These are phyloP conservation scores for Scaptodrosophila latifasciaeformis DNA, from an alignment of 2,888 invertebrate genomes.

Conservation along the genomic window DNA sequence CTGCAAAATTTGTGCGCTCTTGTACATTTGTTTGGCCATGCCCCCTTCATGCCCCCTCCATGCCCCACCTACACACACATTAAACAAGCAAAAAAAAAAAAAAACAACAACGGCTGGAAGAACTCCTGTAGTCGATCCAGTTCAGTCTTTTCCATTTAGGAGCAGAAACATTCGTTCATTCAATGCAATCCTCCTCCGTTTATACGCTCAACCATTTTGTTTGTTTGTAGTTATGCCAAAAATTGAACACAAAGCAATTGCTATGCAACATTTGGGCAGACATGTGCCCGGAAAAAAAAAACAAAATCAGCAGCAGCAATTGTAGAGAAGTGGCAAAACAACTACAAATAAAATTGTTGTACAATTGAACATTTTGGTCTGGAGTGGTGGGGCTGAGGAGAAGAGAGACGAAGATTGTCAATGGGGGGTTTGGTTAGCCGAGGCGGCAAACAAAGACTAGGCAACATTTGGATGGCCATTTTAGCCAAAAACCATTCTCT, in stretches of 20 bases:
- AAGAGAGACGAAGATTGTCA: too few species aligned
- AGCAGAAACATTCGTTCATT: too few species aligned
- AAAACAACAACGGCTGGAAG: too few species aligned
- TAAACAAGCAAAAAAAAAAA: too few species aligned
- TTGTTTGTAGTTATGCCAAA: constrained; percentile 40
- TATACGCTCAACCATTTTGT: too few species aligned
- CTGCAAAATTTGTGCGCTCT: constrained; percentile 58
- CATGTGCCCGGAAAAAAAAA: constrained; percentile 21
- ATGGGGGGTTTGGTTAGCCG: too few species aligned
- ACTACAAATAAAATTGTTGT: constrained; percentile 50
- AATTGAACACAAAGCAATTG: constrained; percentile 54
- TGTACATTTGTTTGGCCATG: constrained; percentile 55
- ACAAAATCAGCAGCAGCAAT: background rate
- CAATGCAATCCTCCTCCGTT: too few species aligned
- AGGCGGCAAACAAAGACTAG: constrained; percentile 6
- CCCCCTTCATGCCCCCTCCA: constrained; percentile 15
- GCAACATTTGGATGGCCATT: constrained; percentile 4
- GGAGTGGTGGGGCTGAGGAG: background rate
- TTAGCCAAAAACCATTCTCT: background rate
- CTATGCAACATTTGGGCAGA: constrained; percentile 62
- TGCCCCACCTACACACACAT: too few species aligned
- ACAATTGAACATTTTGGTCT: constrained; percentile 38
- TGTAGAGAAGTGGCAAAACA: too few species aligned
- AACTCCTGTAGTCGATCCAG: too few species aligned
- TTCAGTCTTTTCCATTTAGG: too few species aligned